Evolutionary conservation across 2,113 vertebrate species (phyloP).

Genomic region (Chrysemys picta): DNA sequence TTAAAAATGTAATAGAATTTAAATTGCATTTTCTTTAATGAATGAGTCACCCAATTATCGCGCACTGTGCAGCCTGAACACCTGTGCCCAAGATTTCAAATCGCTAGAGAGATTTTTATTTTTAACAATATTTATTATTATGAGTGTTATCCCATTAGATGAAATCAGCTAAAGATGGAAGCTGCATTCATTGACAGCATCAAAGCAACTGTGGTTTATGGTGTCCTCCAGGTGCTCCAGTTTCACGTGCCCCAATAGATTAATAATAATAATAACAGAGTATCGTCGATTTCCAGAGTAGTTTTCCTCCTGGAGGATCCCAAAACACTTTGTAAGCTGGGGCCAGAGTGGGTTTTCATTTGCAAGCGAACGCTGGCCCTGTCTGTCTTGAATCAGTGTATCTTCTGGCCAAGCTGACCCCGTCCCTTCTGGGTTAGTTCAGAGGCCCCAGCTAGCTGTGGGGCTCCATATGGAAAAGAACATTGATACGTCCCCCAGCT

Average conservation of each 20-base stretch:
- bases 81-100: conserved; percentile 61
- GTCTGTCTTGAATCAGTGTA: fast-evolving
- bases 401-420: neutral
- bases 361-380: neutral
- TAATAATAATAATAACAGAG: neutral
- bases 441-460: neutral
- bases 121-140: conserved; percentile 72
- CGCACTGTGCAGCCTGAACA: conserved; percentile 55
- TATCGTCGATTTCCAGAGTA: neutral
- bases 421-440: neutral
- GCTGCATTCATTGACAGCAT: neutral
- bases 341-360: neutral
- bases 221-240: neutral
- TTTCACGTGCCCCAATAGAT: fast-evolving
- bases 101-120: conserved; percentile 71
- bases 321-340: neutral
- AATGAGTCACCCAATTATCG: conserved; percentile 76
- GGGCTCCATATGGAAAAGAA: neutral
- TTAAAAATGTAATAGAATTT: conserved; percentile 70
- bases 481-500: neutral
- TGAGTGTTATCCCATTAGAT: conserved; percentile 52
- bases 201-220: neutral
- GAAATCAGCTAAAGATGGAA: conserved; percentile 5
- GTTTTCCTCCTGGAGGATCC: neutral
- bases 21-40: conserved; percentile 75